Evolutionary conservation across 92 coral and sea anemone genomes (phyloP), one percentile per base, ranked within the genome.

Genomic region (Anthopleura xanthogrammica): DNA sequence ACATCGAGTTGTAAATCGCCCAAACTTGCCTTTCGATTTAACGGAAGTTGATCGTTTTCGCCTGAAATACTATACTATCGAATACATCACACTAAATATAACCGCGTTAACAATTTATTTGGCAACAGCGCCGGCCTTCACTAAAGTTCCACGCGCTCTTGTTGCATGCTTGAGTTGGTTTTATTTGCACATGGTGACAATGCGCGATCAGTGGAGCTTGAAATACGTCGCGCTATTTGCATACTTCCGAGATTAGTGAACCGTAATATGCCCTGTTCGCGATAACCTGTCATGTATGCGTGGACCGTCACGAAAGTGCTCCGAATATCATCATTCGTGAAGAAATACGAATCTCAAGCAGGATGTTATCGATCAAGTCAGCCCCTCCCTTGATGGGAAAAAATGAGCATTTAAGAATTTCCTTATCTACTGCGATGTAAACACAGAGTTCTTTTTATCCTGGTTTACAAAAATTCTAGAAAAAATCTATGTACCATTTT

Each of bases 171-270:
- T 85, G 81, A 85, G 40, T 78, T 52, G 73, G 5, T 62, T 85
- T 60, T 85, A 72, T 79, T 85, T 85, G 88, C 88, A 85, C 88
- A 85, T 85, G 88, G 66, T 78, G 71, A 85, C 88, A 85, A 85
- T 60, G 79, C 83, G 58, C 54, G 74, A 46, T 76, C 83, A 76
- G 48, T 71, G 57, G 72, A 77, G 75, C 81, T 62, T 84, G 82
- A 84, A 60, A 77, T 81, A 48, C 66, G 74, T 81, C 60, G 75
- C 77, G 84, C 77, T 81, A 81, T 81, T 81, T 81, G 84, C 84
- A 81, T 81, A 81, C 43, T 48, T 41, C 60, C 71, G 43, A 41
- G 54, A 7, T 81, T 46, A 48, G 41, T 68, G 74, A 36, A 23
- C 74, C 41, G 42, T 68, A 36, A 20, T 68, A 36, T 68, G 74